Evolutionary conservation across 2,888 invertebrate species (phyloP).

Genomic region (Leuctra nigra): DNA sequence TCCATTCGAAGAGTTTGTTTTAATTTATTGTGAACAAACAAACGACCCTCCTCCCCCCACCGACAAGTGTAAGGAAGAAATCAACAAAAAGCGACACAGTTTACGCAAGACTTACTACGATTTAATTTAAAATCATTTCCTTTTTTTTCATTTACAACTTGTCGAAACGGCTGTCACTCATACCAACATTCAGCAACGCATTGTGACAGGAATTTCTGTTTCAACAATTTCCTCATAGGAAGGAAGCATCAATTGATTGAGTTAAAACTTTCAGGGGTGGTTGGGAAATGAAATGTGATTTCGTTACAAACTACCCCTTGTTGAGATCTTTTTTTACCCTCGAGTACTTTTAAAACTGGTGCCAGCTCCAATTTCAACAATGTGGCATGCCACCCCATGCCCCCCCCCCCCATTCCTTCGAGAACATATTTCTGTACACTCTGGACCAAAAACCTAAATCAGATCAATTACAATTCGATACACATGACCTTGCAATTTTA

Average conservation of each 20-base stretch:
- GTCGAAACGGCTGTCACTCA: slow-evolving; percentile 12
- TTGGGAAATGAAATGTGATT: slow-evolving; percentile 13
- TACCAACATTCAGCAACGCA: background rate
- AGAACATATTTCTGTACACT: background rate
- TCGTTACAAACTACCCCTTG: background rate
- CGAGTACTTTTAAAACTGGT: background rate
- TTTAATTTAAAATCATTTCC: slow-evolving; percentile 8
- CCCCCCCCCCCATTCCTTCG: background rate
- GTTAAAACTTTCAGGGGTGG: too few species aligned
- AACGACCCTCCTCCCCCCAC: too few species aligned
- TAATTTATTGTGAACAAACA: too few species aligned
- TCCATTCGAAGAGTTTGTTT: too few species aligned
- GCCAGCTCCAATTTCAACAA: slow-evolving; percentile 12
- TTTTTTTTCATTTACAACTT: slow-evolving; percentile 13
- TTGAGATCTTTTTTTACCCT: background rate
- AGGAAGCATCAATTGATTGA: slow-evolving; percentile 17
- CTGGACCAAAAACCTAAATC: too few species aligned
- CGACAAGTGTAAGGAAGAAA: background rate
- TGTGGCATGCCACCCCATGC: background rate
- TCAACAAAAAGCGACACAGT: background rate
- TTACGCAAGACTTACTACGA: slow-evolving; percentile 13
- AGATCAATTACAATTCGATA: too few species aligned
- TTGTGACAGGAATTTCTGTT: background rate
- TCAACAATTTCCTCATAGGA: background rate
- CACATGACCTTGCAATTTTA: too few species aligned